phyloP scores from a whole-genome alignment of 2,888 invertebrate species.

The Meliscaeva auricollis region DNA sequence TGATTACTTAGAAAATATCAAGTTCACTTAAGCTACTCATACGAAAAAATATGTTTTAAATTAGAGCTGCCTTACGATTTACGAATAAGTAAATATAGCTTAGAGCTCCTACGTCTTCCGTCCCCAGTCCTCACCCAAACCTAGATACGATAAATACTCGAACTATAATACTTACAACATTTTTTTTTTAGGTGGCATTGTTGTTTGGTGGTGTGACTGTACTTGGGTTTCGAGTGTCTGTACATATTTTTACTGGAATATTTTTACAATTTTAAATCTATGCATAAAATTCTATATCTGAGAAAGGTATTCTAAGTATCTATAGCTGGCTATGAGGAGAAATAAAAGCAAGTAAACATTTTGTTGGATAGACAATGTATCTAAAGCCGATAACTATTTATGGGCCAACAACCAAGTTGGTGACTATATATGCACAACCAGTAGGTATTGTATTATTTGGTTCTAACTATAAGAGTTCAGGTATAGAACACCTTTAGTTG shows the following conservation, averaged over 20 bases:
- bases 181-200: constrained; percentile 43
- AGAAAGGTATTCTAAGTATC: constrained; percentile 59
- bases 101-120: background rate
- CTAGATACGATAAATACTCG: background rate
- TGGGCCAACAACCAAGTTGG: constrained; percentile 39
- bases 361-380: constrained; percentile 54
- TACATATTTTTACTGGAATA: constrained; percentile 9
- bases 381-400: constrained; percentile 58
- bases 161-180: constrained; percentile 29
- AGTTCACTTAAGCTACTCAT: constrained; percentile 56
- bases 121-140: background rate
- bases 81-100: constrained; percentile 34
- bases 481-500: constrained; percentile 68
- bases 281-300: constrained; percentile 68
- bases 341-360: constrained; percentile 53
- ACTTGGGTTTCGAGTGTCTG: constrained; percentile 44
- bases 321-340: constrained; percentile 28
- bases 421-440: constrained; percentile 62
- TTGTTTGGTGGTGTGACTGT: constrained; percentile 61
- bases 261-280: constrained; percentile 68
- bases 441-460: constrained; percentile 40
- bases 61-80: constrained; percentile 55
- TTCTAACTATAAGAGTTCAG: constrained; percentile 59
- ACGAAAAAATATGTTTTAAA: constrained; percentile 49
- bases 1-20: constrained; percentile 48